Conservation (phyloP, 1,140 invertebrate genomes). For the Cyrtorhinus lividipennis region DNA sequence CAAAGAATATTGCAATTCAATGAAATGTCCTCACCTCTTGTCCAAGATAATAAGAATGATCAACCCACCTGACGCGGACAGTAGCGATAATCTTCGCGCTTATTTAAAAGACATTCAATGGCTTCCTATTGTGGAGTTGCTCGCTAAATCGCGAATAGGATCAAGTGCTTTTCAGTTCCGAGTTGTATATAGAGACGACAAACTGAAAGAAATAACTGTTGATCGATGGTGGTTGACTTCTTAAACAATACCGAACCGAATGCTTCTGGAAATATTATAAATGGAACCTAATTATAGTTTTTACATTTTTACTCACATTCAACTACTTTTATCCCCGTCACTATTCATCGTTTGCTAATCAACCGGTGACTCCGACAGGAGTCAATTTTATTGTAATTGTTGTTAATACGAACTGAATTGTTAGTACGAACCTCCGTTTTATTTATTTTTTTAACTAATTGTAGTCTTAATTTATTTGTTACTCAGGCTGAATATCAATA, state of each 20-base stretch:
- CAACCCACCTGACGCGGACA: constrained; percentile 16
- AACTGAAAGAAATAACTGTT: constrained; percentile 10
- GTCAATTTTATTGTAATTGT: neutral
- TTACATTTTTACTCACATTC: neutral
- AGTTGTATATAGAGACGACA: constrained; percentile 12
- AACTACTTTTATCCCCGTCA: neutral
- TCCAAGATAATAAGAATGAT: constrained; percentile 18
- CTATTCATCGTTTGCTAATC: neutral
- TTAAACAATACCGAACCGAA: too few species aligned
- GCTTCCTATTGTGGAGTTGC: constrained; percentile 20
- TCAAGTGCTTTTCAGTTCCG: neutral
- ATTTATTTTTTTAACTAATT: neutral
- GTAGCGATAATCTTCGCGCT: constrained; percentile 1
- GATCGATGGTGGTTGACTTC: constrained; percentile 15
- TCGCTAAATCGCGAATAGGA: constrained; percentile 13
- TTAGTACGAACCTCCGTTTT: neutral
- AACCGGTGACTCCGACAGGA: neutral
- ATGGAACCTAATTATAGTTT: neutral
- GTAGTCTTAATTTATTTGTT: neutral
- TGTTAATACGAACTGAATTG: neutral
- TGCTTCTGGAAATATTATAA: neutral
- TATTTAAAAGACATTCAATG: constrained; percentile 17
- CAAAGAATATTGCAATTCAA: constrained; percentile 15
- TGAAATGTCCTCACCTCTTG: constrained; percentile 8
- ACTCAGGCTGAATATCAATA: neutral